Evolutionary conservation across 2,888 invertebrate species (phyloP).

Genomic region (Sussaba pulchella): DNA sequence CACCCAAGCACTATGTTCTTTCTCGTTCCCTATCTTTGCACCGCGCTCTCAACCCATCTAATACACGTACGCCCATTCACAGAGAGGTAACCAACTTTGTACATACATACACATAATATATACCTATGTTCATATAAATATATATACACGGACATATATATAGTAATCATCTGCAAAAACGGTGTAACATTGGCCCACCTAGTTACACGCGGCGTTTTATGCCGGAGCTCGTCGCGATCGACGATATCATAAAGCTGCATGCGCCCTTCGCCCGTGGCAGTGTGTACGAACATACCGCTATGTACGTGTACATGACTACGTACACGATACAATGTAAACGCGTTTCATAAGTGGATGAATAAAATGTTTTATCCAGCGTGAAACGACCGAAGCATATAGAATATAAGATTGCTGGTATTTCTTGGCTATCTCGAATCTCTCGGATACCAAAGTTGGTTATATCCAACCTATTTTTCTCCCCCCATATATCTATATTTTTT

Average conservation of each 20-base stretch:
- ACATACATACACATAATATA: conserved; percentile 25
- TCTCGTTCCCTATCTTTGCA: conserved; percentile 21
- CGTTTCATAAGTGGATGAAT: conserved; percentile 58
- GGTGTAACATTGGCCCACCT: conserved; percentile 53
- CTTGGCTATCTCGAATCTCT: conserved; percentile 18
- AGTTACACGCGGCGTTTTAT: conserved; percentile 44
- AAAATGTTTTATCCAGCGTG: conserved; percentile 65
- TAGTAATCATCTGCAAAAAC: conserved; percentile 43
- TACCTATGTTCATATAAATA: conserved; percentile 5
- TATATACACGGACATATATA: conserved; percentile 8
- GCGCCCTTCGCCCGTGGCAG: conserved; percentile 22
- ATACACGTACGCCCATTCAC: conserved; percentile 33
- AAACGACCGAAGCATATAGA: conserved; percentile 55
- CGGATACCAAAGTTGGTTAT: background rate
- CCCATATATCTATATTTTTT: conserved; percentile 22
- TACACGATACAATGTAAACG: conserved; percentile 56
- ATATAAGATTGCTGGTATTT: conserved; percentile 35
- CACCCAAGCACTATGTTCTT: conserved; percentile 73
- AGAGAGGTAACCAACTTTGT: conserved; percentile 11
- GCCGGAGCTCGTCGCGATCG: conserved; percentile 50
- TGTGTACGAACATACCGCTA: background rate
- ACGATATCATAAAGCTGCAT: conserved; percentile 51
- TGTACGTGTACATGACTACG: conserved; percentile 5
- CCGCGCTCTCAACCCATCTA: conserved; percentile 14
- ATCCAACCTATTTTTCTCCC: conserved; percentile 3